Evolutionary conservation across 1,140 invertebrate species (phyloP).

Genomic region (Macrocentrus cingulum): DNA sequence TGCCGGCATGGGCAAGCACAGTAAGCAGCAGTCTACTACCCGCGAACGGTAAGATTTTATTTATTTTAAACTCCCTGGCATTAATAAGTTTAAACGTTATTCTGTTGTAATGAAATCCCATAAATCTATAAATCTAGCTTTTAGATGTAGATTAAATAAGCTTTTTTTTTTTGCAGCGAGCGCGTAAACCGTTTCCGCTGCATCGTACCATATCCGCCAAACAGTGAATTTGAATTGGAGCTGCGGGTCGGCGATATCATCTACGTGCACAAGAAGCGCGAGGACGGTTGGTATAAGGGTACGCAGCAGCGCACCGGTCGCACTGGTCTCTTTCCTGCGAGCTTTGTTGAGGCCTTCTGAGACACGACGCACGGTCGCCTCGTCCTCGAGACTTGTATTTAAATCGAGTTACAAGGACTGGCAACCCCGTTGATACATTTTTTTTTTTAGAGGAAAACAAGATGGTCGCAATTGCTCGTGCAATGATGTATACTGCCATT

Average conservation of each 20-base stretch:
- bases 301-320: conserved; percentile 86
- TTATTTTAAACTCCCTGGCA: no score
- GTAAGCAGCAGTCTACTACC: conserved; percentile 58
- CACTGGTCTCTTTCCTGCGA: conserved; percentile 90
- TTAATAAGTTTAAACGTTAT: no score
- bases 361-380: conserved; percentile 46
- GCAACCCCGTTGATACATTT: conserved; percentile 10
- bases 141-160: not conserved
- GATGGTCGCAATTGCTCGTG: conserved; percentile 7
- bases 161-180: conserved; percentile 40
- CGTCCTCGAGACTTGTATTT: conserved; percentile 57
- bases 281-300: conserved; percentile 95
- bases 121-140: not conserved
- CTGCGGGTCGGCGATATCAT: conserved; percentile 88
- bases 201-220: conserved; percentile 92
- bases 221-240: conserved; percentile 89
- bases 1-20: conserved; percentile 62
- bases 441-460: not conserved
- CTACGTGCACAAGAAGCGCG: conserved; percentile 87
- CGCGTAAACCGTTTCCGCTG: conserved; percentile 74
- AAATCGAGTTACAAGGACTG: conserved; percentile 29
- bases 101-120: no score
- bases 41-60: conserved; percentile 62
- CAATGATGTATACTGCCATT: conserved; percentile 25
- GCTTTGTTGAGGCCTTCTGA: conserved; percentile 82